Evolutionary conservation across 35 echinoderm and acorn worm genomes (phyloP), one percentile per base, ranked within the genome.

Genomic region (Ophioderma brevispina): DNA sequence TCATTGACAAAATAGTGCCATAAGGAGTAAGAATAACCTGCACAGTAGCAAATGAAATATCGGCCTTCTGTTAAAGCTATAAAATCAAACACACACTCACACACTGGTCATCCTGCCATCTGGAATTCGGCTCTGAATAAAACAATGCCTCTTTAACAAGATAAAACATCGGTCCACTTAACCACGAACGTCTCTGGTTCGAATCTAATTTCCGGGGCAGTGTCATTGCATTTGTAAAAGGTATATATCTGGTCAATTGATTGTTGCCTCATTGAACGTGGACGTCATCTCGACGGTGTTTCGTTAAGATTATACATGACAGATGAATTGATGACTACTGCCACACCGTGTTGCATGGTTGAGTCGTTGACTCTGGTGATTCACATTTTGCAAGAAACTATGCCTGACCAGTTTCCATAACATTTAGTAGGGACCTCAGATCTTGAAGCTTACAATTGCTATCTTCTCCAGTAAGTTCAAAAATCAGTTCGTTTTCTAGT

Each of bases 1-100:
- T 31, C 19, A 93, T 39, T 23, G 92, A 93, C 0, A 93, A 32
- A 19, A 88, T 39, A 6, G 82, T 32, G 6, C 92, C 92, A n/a
- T 84, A 55, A 21, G 55, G 1, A 33, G 87, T 89, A 3, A 89
- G 38, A 31, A 89, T 25, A 36, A n/a, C 40, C 25, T 80, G 43
- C 19, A 36, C 81, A 32, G 40, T 40, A 21, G 14, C 81, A 25
- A 34, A 40, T 50, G 36, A 41, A 31, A 31, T 3, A 40, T 25
- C 35, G 34, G 8, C 28, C 10, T 38, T 36, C n/a, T n/a, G n/a
- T n/a, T n/a, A n/a, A n/a, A n/a, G n/a, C n/a, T n/a, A n/a, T n/a
- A n/a, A n/a, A n/a, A n/a, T n/a, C n/a, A n/a, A n/a, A n/a, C n/a
- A 64, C 83, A 85, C 19, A 85, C 83, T 31, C 63, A 63, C 36